Evolutionary conservation across 2,888 invertebrate genomes (phyloP), one percentile per base, ranked within the genome.

Genomic region (Cephus rjabovi): DNA sequence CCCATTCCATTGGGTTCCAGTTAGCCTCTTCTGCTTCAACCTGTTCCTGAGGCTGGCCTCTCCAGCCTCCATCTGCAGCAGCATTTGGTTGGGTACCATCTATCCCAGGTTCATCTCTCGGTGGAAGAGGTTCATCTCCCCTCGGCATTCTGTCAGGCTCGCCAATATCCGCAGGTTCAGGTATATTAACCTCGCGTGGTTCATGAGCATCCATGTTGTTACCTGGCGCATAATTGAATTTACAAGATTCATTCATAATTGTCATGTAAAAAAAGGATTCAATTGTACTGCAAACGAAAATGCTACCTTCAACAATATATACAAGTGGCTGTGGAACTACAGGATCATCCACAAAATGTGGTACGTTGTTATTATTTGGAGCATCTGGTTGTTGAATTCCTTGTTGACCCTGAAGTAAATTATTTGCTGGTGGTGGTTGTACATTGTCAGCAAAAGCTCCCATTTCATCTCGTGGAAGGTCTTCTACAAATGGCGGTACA

Each of bases 1-100:
- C 99, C 98, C 98, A 99, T 89, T 99, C 99, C 94, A 99, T 98
- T 0, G 98, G 98, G 92, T 99, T 99, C 98, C 99, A 99, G 88
- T 98, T 98, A 80, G 95, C 96, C 87, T 96, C 96, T 88, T 96
- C 96, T 6, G 95, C 95, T 77, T 90, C 88, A 56, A 93, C 95
- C 83, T 94, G 90, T 35, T 94, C 92, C 85, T 95, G 93, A 30
- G 84, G 79, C 77, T 87, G 82, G 77, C 85, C 83, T 78, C 88
- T 78, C 88, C 89, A 86, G 1, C 87, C 90, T 30, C 75, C 78
- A 31, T 75, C 78, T 9, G 73, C 78, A 33, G 75, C 75, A 15
- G 68, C 78, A 73, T 77, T 76, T 0, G 91, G 90, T 23, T 88
- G 90, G 3, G 87, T 92, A 3, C 77, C 83, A 69, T 82, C 85